Percentiles rank a stretch among this genome's conserved stretches.
Evolutionary conservation across 1,140 invertebrate genomes (phyloP).

Genomic region (Bombus terrestris): DNA sequence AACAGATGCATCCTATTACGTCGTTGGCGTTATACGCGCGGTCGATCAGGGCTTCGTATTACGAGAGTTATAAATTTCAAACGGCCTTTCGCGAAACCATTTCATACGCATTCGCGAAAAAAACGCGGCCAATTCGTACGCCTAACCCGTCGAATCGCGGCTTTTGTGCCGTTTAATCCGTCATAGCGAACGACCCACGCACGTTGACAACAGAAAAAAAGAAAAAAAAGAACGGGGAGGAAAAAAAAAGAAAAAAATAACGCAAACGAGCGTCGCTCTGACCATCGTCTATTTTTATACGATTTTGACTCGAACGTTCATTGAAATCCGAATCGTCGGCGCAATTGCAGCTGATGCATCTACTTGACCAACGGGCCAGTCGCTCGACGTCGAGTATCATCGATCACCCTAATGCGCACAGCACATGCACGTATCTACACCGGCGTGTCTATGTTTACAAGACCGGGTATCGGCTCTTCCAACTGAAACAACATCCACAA

Average conservation of each 20-base stretch:
- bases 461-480: constrained; percentile 29
- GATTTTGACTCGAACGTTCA: constrained; percentile 50
- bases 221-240: not conserved
- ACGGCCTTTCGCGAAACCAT: not conserved
- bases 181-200: not conserved
- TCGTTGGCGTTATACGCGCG: too few species aligned
- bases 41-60: not conserved
- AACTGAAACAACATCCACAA: constrained; percentile 22
- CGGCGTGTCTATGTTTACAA: constrained; percentile 10
- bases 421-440: not conserved
- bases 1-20: constrained; percentile 22
- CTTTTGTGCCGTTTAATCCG: constrained; percentile 34
- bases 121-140: not conserved
- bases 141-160: constrained; percentile 4
- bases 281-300: constrained; percentile 44
- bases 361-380: constrained; percentile 59
- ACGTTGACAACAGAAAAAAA: constrained; percentile 4
- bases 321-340: constrained; percentile 59
- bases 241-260: not conserved
- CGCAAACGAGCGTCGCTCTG: constrained; percentile 49
- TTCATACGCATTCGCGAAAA: not conserved
- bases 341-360: constrained; percentile 62
- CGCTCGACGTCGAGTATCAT: constrained; percentile 61
- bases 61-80: constrained; percentile 29
- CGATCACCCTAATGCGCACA: constrained; percentile 51